A percentile compares a stretch with the other conserved stretches of the same genome.
Conservation (phyloP, 2,888 invertebrate species). For the Drosophila ezoana region DNA sequence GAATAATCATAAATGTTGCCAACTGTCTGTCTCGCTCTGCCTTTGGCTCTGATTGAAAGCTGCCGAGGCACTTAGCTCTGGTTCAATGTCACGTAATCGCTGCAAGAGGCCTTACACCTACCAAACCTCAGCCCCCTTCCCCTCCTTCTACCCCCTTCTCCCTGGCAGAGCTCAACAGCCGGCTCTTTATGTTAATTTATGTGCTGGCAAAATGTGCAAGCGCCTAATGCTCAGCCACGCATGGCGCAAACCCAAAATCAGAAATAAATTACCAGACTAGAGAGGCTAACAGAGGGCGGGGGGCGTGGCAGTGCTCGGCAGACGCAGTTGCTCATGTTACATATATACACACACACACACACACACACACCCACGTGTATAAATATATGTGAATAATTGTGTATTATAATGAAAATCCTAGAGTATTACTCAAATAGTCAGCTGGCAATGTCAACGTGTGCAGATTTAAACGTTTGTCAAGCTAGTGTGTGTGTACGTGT, state of each 20-base stretch:
- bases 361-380: background rate
- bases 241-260: slow-evolving; percentile 73
- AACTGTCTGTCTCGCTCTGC: slow-evolving; percentile 21
- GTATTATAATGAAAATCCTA: slow-evolving; percentile 76
- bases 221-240: slow-evolving; percentile 75
- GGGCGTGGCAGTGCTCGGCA: slow-evolving; percentile 16
- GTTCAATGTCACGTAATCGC: slow-evolving; percentile 76
- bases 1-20: slow-evolving; percentile 41
- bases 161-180: slow-evolving; percentile 7
- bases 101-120: slow-evolving; percentile 49
- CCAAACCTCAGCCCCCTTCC: background rate
- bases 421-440: slow-evolving; percentile 78
- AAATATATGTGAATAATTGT: slow-evolving; percentile 62
- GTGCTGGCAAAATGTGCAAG: slow-evolving; percentile 80
- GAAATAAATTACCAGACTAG: slow-evolving; percentile 67
- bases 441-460: slow-evolving; percentile 70
- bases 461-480: slow-evolving; percentile 70
- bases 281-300: background rate
- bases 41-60: slow-evolving; percentile 42
- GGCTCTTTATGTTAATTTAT: slow-evolving; percentile 76
- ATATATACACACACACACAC: background rate
- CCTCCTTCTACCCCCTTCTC: background rate
- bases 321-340: slow-evolving; percentile 63
- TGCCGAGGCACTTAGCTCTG: slow-evolving; percentile 59
- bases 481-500: background rate